Evolutionary conservation across 2,888 invertebrate species (phyloP).

Genomic region (Dorcus parallelipipedus): DNA sequence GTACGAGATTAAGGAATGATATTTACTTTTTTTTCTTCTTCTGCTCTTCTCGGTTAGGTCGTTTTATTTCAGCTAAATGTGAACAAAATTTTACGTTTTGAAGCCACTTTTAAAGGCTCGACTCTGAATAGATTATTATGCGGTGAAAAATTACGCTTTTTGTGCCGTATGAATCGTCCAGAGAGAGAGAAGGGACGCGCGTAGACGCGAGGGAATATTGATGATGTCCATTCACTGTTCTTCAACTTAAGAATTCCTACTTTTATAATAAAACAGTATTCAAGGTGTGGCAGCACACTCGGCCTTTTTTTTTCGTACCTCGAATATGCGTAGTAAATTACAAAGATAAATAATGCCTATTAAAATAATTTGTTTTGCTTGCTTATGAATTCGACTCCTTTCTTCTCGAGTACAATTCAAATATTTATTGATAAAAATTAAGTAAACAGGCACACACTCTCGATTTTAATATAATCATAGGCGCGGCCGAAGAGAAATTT

Average conservation of each 20-base stretch:
- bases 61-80: constrained; percentile 4
- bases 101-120: constrained; percentile 10
- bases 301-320: neutral
- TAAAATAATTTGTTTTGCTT: constrained; percentile 4
- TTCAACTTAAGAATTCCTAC: constrained; percentile 20
- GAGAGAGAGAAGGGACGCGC: constrained; percentile 10
- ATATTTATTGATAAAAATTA: too few relatives aligned
- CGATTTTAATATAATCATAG: too few relatives aligned
- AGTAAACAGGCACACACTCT: too few relatives aligned
- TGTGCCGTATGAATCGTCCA: constrained; percentile 13
- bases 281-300: constrained; percentile 19
- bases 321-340: constrained; percentile 3
- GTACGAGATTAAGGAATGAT: constrained; percentile 26
- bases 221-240: constrained; percentile 17
- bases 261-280: constrained; percentile 25
- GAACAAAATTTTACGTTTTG: constrained; percentile 15
- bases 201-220: constrained; percentile 21
- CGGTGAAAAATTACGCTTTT: constrained; percentile 27
- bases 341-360: constrained; percentile 8
- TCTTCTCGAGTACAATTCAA: too few relatives aligned
- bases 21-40: constrained; percentile 29
- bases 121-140: constrained; percentile 13
- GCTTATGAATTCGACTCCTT: neutral
- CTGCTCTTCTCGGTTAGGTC: neutral
- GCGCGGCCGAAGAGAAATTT: too few relatives aligned